Evolutionary conservation across 2,888 invertebrate species (phyloP).

Genomic region (Acanthosepion esculentum): DNA sequence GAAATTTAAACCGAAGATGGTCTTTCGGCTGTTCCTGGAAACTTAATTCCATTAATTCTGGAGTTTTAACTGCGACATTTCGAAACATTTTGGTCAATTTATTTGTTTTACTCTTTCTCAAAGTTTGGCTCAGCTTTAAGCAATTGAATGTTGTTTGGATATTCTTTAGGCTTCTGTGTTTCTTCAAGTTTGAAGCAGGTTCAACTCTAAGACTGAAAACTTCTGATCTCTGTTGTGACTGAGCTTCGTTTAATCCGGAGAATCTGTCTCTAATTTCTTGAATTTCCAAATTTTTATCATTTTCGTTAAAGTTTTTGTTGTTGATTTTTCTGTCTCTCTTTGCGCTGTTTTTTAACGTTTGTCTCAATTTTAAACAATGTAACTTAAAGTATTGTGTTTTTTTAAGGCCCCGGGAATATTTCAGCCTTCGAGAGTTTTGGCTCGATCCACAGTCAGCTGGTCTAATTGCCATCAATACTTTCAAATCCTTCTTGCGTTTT

Average conservation of each 20-base stretch:
- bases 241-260: constrained; percentile 55
- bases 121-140: background rate
- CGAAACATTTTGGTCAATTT: background rate
- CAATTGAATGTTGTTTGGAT: background rate
- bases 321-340: background rate
- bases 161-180: background rate
- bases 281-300: constrained; percentile 68
- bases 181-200: background rate
- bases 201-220: constrained; percentile 51
- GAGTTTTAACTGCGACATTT: background rate
- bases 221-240: constrained; percentile 59
- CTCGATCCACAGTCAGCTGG: constrained; percentile 52
- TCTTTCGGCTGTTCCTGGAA: background rate
- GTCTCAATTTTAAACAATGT: background rate
- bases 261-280: constrained; percentile 58
- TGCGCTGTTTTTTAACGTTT: background rate
- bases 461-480: constrained; percentile 72
- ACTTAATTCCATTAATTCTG: background rate
- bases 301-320: constrained; percentile 82
- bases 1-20: background rate
- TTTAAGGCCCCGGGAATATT: background rate
- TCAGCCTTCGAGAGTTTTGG: background rate
- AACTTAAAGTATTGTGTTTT: background rate
- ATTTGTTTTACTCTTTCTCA: background rate
- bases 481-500: constrained; percentile 93